Evolutionary conservation across 2,113 vertebrate genomes (phyloP), one percentile per base, ranked within the genome.

Genomic region (Leucopsar rothschildi): DNA sequence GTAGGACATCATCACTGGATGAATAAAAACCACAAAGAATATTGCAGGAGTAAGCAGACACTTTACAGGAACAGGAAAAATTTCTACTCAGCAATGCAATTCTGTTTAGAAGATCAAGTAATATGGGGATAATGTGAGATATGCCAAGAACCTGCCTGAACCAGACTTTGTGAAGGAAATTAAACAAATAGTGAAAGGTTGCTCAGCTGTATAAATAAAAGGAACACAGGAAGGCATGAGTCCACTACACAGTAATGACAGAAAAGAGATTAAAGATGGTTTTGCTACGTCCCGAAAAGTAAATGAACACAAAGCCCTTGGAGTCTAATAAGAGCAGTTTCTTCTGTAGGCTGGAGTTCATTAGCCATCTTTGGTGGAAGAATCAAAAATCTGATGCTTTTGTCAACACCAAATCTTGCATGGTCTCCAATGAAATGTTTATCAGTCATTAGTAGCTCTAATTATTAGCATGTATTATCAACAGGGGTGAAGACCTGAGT

Each of bases 181-280:
- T 88, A 92, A 92, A 88, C 66, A 93, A 90, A 90, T 68, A 92
- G 47, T 27, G 80, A 80, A 93, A 90, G 63, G 49, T 72, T 85
- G 70, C 65, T 94, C 92, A 93, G 90, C 85, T 96, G 85, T 86
- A 65, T 73, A 90, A 91, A 93, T 90, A 88, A 82, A 95, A 88
- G 65, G 44, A 87, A 35, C 75, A 56, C 37, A 92, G 70, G 88
- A 93, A 94, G 55, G 16, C 4, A 2, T 90, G n/a, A 87, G 15
- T 57, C 25, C 45, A 57, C 57, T 73, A 61, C 40, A 50, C n/a
- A 72, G 25, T 76, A 82, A 72, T 55, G 70, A 76, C 37, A 72
- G 37, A 82, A 14, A 44, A 69, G 37, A 88, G 57, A 85, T 76
- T 95, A 86, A 93, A 86, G 56, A 63, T 87, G 82, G 91, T 77